phyloP scores from a whole-genome alignment of 1,140 invertebrate genomes.

The Saccostrea echinata region DNA sequence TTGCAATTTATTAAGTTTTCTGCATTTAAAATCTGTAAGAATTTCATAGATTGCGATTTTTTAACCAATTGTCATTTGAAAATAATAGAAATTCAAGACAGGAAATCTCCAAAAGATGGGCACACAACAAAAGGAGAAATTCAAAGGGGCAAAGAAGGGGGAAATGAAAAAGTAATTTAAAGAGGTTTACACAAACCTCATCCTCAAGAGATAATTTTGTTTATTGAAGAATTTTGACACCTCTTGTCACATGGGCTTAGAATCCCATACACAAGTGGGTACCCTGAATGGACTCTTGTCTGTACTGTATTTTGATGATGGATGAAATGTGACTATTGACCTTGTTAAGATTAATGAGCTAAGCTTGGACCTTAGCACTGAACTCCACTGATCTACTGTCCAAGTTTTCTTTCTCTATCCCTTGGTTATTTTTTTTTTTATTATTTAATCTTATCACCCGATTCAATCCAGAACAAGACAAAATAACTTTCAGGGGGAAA shows the following conservation, averaged over 20 bases:
- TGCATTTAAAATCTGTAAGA: too few relatives aligned
- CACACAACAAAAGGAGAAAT: not conserved
- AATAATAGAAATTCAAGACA: not conserved
- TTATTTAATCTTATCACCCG: too few relatives aligned
- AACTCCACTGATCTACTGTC: not conserved
- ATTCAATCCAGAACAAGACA: not conserved
- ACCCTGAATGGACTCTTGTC: not conserved
- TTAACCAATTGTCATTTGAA: too few relatives aligned
- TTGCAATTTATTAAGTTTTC: too few relatives aligned
- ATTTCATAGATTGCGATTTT: too few relatives aligned
- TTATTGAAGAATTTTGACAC: constrained; percentile 24
- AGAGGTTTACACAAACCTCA: not conserved
- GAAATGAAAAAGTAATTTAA: not conserved
- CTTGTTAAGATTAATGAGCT: not conserved
- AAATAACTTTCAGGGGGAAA: not conserved
- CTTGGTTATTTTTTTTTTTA: not conserved
- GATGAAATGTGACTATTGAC: constrained; percentile 22
- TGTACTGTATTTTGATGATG: not conserved
- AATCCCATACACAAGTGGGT: not conserved
- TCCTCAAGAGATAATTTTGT: constrained; percentile 12
- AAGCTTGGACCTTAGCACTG: not conserved
- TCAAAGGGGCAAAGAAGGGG: not conserved
- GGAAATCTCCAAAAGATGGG: not conserved
- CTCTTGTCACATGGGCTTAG: not conserved
- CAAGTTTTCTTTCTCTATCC: not conserved